These are phyloP conservation scores for Zaprionus capensis DNA, from an alignment of 1,140 invertebrate species.

Conservation along the genomic window DNA sequence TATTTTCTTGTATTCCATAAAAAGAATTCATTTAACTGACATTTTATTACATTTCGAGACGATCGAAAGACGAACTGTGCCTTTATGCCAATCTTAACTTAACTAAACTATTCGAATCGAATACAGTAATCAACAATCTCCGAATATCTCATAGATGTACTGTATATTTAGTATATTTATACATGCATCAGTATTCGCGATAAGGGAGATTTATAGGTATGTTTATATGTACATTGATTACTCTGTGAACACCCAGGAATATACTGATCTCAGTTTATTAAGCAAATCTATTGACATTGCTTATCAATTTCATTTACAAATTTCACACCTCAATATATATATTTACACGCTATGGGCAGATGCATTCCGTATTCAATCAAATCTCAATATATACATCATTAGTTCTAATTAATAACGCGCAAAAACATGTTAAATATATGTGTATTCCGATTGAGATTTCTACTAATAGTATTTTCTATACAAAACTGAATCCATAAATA, in stretches of 20 bases:
- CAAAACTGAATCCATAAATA: conserved; percentile 21
- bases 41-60: conserved; percentile 55
- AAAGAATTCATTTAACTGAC: conserved; percentile 64
- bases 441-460: not conserved
- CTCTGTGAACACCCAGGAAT: not conserved
- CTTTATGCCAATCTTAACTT: conserved; percentile 62
- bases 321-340: conserved; percentile 51
- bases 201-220: not conserved
- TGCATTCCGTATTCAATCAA: conserved; percentile 44
- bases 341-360: conserved; percentile 72
- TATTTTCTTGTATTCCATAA: conserved; percentile 48
- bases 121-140: conserved; percentile 56
- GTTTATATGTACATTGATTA: not conserved
- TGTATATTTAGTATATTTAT: not conserved
- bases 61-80: conserved; percentile 50
- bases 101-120: conserved; percentile 50
- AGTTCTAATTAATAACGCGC: conserved; percentile 43
- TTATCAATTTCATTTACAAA: conserved; percentile 78
- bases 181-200: not conserved
- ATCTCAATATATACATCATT: conserved; percentile 3
- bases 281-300: conserved; percentile 29
- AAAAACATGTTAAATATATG: not conserved
- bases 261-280: not conserved
- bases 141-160: conserved; percentile 16
- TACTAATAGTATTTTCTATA: conserved; percentile 17